phyloP scores from a whole-genome alignment of 2,797 vertebrate genomes.

The Pelobates cultripes region DNA sequence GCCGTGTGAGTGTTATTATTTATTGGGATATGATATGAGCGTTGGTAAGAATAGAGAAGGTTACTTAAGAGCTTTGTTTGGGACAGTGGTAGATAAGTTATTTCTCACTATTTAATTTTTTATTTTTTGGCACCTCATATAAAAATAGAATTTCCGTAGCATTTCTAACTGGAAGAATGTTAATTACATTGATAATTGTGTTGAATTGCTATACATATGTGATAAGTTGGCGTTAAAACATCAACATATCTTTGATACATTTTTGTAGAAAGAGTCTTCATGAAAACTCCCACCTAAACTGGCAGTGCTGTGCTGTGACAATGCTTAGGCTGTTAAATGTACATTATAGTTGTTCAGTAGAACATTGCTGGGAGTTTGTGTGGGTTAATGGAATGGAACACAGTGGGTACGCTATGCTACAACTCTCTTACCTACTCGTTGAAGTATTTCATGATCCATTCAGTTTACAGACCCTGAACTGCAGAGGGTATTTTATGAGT shows the following conservation, averaged over 20 bases:
- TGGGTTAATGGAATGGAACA: slow-evolving; percentile 44
- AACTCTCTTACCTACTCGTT: slow-evolving; percentile 35
- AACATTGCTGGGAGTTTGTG: slow-evolving; percentile 32
- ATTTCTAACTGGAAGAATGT: background rate
- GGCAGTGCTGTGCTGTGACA: slow-evolving; percentile 38
- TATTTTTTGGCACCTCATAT: no score
- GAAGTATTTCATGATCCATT: slow-evolving; percentile 27
- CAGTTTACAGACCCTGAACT: background rate
- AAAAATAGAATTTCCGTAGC: background rate
- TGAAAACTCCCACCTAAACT: slow-evolving; percentile 34
- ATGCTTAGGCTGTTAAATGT: slow-evolving; percentile 32
- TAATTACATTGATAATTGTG: no score
- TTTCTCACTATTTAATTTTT: no score
- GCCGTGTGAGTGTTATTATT: no score
- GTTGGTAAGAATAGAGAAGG: no score
- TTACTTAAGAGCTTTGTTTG: no score
- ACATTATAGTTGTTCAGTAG: slow-evolving; percentile 14
- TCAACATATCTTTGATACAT: slow-evolving; percentile 19
- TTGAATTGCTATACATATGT: no score
- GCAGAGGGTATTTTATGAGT: background rate
- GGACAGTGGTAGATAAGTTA: no score
- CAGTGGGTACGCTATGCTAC: slow-evolving; percentile 31
- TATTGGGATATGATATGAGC: no score
- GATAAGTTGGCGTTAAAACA: background rate
- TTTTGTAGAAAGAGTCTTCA: background rate